Percentiles rank a stretch among this genome's conserved stretches.
These are phyloP conservation scores for Zophobas morio DNA, from an alignment of 1,140 invertebrate species.

Conservation along the genomic window DNA sequence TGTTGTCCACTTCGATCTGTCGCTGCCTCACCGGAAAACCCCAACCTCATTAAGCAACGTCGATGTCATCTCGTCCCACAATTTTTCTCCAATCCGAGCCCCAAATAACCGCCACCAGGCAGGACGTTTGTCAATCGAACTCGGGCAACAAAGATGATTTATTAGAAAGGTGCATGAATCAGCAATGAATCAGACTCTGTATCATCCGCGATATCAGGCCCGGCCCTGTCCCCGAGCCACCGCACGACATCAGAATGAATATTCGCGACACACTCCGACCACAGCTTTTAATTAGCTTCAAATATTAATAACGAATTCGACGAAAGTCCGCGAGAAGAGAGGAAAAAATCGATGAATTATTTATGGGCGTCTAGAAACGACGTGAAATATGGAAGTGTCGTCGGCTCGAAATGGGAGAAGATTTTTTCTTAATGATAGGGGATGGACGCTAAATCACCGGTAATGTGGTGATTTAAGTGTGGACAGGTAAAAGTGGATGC, in stretches of 20 bases:
- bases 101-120: not conserved
- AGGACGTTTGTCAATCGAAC: not conserved
- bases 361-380: conserved; percentile 9
- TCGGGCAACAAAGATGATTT: conserved; percentile 18
- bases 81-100: not conserved
- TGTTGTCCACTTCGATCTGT: not conserved
- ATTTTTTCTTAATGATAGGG: conserved; percentile 34
- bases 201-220: conserved; percentile 26
- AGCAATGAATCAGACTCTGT: conserved; percentile 24
- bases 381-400: conserved; percentile 23
- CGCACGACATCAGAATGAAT: not conserved
- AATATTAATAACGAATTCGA: conserved; percentile 21
- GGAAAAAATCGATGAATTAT: conserved; percentile 21
- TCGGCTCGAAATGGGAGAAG: not conserved
- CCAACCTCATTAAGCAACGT: not conserved
- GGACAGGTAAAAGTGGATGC: conserved; percentile 8
- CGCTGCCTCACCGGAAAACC: not conserved
- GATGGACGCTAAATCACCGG: not conserved
- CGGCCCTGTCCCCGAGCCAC: not conserved
- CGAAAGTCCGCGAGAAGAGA: not conserved
- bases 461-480: conserved; percentile 25
- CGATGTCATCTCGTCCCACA: not conserved
- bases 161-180: conserved; percentile 23
- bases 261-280: conserved; percentile 7
- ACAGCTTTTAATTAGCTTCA: conserved; percentile 3